phyloP scores from a whole-genome alignment of 2,113 vertebrate species.

The Taxidea taxus region DNA sequence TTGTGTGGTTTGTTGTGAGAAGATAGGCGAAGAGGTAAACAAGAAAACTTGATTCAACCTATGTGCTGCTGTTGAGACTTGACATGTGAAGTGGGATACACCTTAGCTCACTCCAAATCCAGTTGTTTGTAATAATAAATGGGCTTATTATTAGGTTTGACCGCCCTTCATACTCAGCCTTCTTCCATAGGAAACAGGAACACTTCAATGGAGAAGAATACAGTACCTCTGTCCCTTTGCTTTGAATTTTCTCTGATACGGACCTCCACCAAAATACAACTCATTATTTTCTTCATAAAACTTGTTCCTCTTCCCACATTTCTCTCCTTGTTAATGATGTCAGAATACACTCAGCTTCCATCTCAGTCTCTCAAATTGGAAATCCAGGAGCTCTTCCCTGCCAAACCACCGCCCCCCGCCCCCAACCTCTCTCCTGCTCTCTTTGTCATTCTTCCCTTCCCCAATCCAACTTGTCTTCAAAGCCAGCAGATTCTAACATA shows the following conservation, averaged over 20 bases:
- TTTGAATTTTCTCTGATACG: slow-evolving; percentile 33
- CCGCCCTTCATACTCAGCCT: background rate
- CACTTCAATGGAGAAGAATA: background rate
- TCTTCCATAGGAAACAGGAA: background rate
- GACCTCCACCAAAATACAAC: background rate
- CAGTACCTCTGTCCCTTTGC: background rate
- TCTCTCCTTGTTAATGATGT: background rate
- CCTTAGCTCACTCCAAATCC: background rate
- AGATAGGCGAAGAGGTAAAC: background rate
- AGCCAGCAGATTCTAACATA: background rate
- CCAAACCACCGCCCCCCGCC: accelerated
- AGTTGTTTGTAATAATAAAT: background rate
- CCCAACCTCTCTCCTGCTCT: background rate
- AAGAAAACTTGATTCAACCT: background rate
- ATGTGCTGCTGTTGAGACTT: background rate
- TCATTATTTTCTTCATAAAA: slow-evolving; percentile 22
- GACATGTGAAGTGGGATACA: background rate
- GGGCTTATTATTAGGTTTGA: background rate
- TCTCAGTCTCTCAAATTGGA: background rate
- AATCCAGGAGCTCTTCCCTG: background rate
- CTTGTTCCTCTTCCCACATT: background rate
- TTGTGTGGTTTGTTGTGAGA: background rate
- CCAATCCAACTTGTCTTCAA: background rate
- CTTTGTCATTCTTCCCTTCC: background rate
- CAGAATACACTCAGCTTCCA: background rate